Evolutionary conservation across 2,113 vertebrate species (phyloP).

Genomic region (Ancistrus triradiatus): DNA sequence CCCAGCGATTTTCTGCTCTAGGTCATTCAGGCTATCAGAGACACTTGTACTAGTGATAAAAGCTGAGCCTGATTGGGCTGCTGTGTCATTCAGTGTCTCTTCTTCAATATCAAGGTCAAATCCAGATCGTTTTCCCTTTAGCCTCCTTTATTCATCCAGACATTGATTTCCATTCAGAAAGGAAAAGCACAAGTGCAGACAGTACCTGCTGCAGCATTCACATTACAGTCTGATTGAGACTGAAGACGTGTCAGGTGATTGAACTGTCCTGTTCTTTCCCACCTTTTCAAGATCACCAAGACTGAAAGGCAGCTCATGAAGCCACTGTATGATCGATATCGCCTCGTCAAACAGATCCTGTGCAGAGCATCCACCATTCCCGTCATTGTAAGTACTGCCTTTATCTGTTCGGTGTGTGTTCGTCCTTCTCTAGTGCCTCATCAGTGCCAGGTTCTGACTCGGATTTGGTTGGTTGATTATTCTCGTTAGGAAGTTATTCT

Average conservation of each 20-base stretch:
- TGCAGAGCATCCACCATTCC: slow-evolving; percentile 86
- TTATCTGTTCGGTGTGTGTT: too few relatives aligned
- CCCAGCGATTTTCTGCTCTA: not conserved
- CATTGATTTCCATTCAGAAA: not conserved
- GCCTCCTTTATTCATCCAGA: not conserved
- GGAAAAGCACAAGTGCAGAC: slow-evolving; percentile 9
- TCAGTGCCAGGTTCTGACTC: too few relatives aligned
- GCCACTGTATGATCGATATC: slow-evolving; percentile 92
- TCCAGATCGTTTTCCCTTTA: not conserved
- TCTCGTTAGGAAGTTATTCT: too few relatives aligned
- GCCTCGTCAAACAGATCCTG: slow-evolving; percentile 94
- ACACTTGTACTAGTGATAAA: not conserved
- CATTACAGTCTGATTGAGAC: not conserved
- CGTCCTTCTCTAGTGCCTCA: too few relatives aligned
- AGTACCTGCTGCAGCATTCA: slow-evolving; percentile 27
- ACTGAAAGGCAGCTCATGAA: slow-evolving; percentile 91
- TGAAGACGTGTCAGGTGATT: too few relatives aligned
- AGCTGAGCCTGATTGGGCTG: not conserved
- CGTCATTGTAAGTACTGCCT: slow-evolving; percentile 81
- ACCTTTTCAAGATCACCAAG: slow-evolving; percentile 78
- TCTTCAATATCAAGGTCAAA: slow-evolving; percentile 7
- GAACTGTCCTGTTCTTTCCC: not conserved
- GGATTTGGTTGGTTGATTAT: too few relatives aligned
- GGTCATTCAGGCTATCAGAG: not conserved
- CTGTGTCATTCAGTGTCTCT: not conserved